Conservation (phyloP, 2,797 vertebrate genomes). For the Paguma larvata region DNA sequence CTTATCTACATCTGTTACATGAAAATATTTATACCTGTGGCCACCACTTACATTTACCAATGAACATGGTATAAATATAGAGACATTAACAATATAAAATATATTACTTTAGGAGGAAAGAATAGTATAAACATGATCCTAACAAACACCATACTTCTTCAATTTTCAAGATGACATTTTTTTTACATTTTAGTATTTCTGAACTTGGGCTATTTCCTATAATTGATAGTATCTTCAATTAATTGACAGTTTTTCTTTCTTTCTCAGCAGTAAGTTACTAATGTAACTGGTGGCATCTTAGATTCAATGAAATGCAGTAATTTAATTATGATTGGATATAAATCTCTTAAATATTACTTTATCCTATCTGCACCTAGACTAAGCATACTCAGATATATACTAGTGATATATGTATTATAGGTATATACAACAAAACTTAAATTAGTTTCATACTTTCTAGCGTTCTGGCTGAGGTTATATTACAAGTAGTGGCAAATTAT, state of each 20-base stretch:
- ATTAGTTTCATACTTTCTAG: neutral
- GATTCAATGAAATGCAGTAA: neutral
- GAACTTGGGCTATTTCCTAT: neutral
- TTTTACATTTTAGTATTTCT: neutral
- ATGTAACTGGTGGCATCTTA: neutral
- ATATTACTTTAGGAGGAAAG: neutral
- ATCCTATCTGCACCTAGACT: neutral
- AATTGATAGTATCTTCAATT: slow-evolving; percentile 38
- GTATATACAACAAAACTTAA: neutral
- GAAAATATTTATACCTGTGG: slow-evolving; percentile 34
- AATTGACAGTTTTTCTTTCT: slow-evolving; percentile 20
- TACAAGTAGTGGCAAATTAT: neutral
- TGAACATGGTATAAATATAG: neutral
- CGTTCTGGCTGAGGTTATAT: neutral
- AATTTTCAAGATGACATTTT: slow-evolving; percentile 31
- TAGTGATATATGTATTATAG: neutral
- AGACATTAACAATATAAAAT: neutral
- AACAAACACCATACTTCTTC: neutral
- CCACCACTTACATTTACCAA: neutral
- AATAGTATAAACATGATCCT: neutral
- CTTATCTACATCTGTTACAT: neutral
- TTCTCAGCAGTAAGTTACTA: slow-evolving; percentile 26
- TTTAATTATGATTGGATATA: neutral
- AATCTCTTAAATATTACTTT: neutral
- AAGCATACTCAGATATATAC: neutral